A percentile compares a stretch with the other conserved stretches of the same genome.
Conservation (phyloP, 2,888 invertebrate genomes). For the Eupithecia pulchellata region DNA sequence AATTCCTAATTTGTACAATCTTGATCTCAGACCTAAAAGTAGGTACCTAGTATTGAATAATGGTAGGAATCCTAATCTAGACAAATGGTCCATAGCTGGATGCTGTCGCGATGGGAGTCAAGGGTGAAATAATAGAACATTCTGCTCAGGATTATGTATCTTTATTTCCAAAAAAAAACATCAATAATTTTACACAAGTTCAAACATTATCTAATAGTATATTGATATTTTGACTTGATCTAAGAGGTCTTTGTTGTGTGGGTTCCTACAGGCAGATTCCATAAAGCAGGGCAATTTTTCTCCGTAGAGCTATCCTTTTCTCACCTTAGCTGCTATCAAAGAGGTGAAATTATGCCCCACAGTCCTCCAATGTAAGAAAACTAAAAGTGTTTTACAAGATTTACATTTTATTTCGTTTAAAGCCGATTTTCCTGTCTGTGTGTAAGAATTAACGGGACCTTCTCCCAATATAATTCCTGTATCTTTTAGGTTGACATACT, state of each 20-base stretch:
- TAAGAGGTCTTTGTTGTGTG: slow-evolving; percentile 1
- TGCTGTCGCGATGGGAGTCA: background rate
- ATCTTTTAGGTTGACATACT: background rate
- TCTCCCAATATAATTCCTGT: background rate
- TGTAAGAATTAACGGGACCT: background rate
- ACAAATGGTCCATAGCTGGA: no score
- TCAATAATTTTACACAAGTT: slow-evolving; percentile 78
- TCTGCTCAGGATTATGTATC: slow-evolving; percentile 82
- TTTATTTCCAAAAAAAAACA: slow-evolving; percentile 82
- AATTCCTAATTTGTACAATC: no score
- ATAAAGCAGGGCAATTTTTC: no score
- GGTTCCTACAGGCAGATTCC: background rate
- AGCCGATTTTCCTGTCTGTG: background rate
- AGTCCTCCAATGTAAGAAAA: no score
- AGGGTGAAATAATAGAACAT: slow-evolving; percentile 62
- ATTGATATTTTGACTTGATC: slow-evolving; percentile 10
- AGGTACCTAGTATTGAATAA: no score
- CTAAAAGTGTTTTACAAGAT: no score
- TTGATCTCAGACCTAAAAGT: no score
- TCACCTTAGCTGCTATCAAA: background rate
- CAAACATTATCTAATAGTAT: slow-evolving; percentile 51
- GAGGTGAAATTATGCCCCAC: background rate
- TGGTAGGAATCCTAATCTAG: no score
- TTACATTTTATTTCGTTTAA: background rate
- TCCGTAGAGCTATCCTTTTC: background rate